Evolutionary conservation across 2,797 vertebrate genomes (phyloP), one percentile per base, ranked within the genome.

Genomic region (Pteropus rufus): DNA sequence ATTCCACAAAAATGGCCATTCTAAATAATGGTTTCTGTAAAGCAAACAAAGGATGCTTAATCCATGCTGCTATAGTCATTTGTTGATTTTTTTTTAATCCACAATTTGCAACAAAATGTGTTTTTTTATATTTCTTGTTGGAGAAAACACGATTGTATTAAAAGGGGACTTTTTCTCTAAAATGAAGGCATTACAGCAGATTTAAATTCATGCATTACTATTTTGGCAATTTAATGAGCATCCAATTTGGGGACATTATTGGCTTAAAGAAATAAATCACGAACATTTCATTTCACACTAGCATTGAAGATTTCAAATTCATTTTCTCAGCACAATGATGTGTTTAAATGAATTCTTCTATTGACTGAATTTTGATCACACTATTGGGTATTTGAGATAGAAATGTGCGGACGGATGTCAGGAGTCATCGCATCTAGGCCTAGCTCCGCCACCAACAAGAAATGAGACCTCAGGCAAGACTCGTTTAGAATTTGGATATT

Each of bases 231-330:
- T 93, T 92, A 96, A 94, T 92, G 90, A 93, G 54, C 92, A 95
- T 93, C 54, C 81, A 93, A 41, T 94, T 93, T 93, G 46, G 70
- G 29, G 44, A 84, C 75, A 93, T 84, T 87, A 80, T 92, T 97
- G 82, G 64, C 82, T 93, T 95, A 94, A 95, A 83, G 79, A 88
- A 96, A 82, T 81, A 93, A 96, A 91, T 88, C 67, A 79, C 58
- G 73, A 79, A 86, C 86, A 95, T 95, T 93, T 95, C 39, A 52
- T 82, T 97, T 86, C 39, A 16, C 52, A 49, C 79, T 41, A 89
- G 31, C 70, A 49, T 4, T 34, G 73, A 46, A 11, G 91, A 80
- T 96, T 94, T 84, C 79, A 56, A 60, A 87, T 90, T 82, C 62
- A 85, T 77, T 92, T 94, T 67, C 89, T 95, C 86, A 84, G 29